Evolutionary conservation across 2,113 vertebrate species (phyloP), one percentile per base, ranked within the genome.

Genomic region (Euleptes europaea): DNA sequence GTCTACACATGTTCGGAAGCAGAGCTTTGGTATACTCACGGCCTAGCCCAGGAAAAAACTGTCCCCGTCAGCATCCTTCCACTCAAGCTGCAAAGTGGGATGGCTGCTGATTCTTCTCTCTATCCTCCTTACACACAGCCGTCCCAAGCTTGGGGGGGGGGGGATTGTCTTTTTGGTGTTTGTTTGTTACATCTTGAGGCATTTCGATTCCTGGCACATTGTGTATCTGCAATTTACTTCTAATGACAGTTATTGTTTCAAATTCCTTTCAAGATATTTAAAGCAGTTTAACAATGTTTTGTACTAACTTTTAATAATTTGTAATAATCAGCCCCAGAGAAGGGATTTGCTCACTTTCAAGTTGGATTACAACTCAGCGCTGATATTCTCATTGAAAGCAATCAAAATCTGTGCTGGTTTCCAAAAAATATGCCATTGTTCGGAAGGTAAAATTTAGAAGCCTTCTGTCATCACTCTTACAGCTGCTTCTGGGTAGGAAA

Each of bases 211-310:
- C n/a, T 82, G 69, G 14, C 17, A 31, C 40, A 26, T 0, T 51
- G 17, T 49, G 83, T 8, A 42, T 35, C 21, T 57, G 57, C n/a
- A 82, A 73, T 63, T 91, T 85, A 35, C 65, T 84, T 83, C 78
- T 82, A 85, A 78, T 49, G 69, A 78, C 19, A 84, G 69, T 51
- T 84, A 19, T 79, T 89, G 9, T 78, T 92, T 83, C 63, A 5
- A 85, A 11, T 80, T 85, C 51, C 60, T 88, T 80, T 28, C 1
- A 81, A 84, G 71, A 49, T 84, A 80, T 78, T 72, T 82, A 60
- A 91, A 82, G 23, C 33, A 83, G 33, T 87, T 86, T 33, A 63
- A 76, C 72, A 79, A 54, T 54, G 78, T 87, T 85, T 88, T 91
- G 26, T 82, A 17, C 69, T 83, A 75, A 83, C 33, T 88, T 92